phyloP scores from a whole-genome alignment of 2,888 invertebrate genomes.

The Tetanocera ferruginea region DNA sequence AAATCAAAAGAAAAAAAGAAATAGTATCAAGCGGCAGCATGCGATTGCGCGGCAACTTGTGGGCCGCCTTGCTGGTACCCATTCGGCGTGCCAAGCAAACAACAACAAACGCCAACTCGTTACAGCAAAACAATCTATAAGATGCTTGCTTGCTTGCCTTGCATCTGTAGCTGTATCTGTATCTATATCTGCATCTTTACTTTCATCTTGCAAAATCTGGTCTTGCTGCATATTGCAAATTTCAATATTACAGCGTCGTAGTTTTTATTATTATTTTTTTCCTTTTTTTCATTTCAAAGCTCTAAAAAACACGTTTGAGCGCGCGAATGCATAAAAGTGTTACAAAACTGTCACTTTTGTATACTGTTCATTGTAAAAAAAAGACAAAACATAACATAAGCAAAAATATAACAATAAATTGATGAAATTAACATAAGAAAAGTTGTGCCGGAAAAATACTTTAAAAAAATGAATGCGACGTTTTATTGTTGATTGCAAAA shows the following conservation, averaged over 20 bases:
- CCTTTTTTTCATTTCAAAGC: not conserved
- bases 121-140: not conserved
- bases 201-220: not conserved
- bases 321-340: not conserved
- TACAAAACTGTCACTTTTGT: slow-evolving; percentile 23
- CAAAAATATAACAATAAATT: not conserved
- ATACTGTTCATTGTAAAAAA: not conserved
- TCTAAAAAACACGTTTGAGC: not conserved
- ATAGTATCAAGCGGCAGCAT: not conserved
- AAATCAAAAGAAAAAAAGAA: not conserved
- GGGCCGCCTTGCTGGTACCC: not conserved
- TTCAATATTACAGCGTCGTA: not conserved
- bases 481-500: too few relatives aligned
- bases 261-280: too few relatives aligned
- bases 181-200: slow-evolving; percentile 3
- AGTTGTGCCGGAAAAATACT: not conserved
- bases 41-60: not conserved
- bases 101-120: slow-evolving; percentile 5
- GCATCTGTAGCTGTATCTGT: not conserved
- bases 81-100: not conserved
- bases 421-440: not conserved
- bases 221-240: not conserved
- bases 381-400: not conserved
- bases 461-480: not conserved
- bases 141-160: not conserved